phyloP scores from a whole-genome alignment of 2,113 vertebrate species.

The Piaya cayana region DNA sequence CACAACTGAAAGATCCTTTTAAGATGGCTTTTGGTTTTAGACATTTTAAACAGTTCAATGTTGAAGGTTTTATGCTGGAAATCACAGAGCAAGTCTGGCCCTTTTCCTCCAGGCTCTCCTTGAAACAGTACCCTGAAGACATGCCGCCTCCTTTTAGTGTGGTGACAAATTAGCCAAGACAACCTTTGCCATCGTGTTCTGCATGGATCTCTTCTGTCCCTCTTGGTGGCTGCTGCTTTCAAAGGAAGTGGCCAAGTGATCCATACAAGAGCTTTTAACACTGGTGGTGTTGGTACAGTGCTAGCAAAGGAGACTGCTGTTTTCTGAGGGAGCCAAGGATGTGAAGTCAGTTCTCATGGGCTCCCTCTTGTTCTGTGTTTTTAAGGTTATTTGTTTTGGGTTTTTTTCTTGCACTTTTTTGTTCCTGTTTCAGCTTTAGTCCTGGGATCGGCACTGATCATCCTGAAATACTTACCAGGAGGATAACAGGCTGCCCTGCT shows the following conservation, averaged over 20 bases:
- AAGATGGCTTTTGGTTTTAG: slow-evolving; percentile 50
- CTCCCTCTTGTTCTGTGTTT: slow-evolving; percentile 43
- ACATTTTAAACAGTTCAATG: slow-evolving; percentile 22
- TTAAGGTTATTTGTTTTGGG: background rate
- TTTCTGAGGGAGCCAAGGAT: background rate
- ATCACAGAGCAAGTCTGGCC: slow-evolving; percentile 13
- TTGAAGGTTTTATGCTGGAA: slow-evolving; percentile 32
- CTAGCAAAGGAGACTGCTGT: slow-evolving; percentile 23
- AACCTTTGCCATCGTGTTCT: background rate
- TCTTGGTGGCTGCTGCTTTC: background rate
- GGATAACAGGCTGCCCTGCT: slow-evolving; percentile 4
- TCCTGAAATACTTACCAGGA: slow-evolving; percentile 10
- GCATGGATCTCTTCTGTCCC: background rate
- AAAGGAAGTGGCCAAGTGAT: background rate
- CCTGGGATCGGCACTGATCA: background rate
- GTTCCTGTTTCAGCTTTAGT: slow-evolving; percentile 53
- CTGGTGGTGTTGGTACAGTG: background rate
- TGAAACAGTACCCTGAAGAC: background rate
- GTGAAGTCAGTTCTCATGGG: background rate
- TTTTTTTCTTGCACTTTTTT: slow-evolving; percentile 50
- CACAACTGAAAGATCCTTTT: slow-evolving; percentile 55
- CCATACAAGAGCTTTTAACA: background rate
- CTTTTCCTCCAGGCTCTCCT: slow-evolving; percentile 22
- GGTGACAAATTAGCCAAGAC: background rate
- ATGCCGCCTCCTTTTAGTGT: background rate